Evolutionary conservation across 2,797 vertebrate species (phyloP).

Genomic region (Linurgus olivaceus): DNA sequence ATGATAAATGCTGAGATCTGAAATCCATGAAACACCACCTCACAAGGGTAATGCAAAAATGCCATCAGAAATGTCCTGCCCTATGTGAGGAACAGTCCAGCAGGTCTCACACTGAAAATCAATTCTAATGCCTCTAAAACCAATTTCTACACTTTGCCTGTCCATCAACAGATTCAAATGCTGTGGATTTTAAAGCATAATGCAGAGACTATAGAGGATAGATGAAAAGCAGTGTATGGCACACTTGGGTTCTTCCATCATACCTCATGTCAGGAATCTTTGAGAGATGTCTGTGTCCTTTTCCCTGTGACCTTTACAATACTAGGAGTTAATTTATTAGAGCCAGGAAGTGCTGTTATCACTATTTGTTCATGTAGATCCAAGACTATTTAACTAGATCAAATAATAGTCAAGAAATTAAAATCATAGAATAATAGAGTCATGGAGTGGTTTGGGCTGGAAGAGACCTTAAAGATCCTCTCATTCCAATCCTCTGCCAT

Average conservation of each 20-base stretch:
- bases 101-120: fast-evolving
- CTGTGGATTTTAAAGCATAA: neutral
- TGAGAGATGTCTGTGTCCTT: neutral
- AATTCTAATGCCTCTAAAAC: neutral
- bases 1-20: neutral
- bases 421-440: neutral
- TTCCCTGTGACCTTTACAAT: neutral
- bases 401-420: neutral
- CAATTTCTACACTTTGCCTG: neutral
- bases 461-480: neutral
- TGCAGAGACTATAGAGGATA: neutral
- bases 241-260: neutral
- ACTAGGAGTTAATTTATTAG: neutral
- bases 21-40: neutral
- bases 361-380: neutral
- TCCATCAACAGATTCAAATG: neutral
- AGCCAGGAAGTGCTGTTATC: neutral
- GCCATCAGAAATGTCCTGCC: neutral
- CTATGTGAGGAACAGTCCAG: neutral
- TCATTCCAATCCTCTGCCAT: neutral
- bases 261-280: neutral
- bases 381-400: neutral
- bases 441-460: neutral
- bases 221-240: neutral
- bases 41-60: neutral